A percentile compares a stretch with the other conserved stretches of the same genome.
Conservation (phyloP, 2,113 vertebrate genomes). For the Lathamus discolor region DNA sequence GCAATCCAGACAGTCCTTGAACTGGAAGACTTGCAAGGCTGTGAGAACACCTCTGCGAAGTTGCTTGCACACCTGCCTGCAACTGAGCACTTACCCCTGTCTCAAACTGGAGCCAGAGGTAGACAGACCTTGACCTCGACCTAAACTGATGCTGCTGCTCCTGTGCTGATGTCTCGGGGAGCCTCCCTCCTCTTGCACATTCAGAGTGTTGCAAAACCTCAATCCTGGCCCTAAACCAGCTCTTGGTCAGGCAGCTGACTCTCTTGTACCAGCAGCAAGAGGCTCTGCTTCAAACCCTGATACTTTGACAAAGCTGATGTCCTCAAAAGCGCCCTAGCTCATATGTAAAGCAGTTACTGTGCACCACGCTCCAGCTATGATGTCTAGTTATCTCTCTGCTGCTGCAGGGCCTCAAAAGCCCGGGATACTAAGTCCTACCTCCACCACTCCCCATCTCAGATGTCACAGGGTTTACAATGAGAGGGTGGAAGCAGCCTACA, state of each 20-base stretch:
- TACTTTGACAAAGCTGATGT: not conserved
- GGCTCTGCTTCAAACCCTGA: not conserved
- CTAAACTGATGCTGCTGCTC: not conserved
- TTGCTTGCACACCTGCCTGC: not conserved
- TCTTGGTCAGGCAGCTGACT: not conserved
- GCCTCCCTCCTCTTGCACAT: not conserved
- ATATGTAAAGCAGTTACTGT: fast-evolving
- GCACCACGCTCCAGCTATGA: fast-evolving
- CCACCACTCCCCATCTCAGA: not conserved
- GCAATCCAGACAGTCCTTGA: not conserved
- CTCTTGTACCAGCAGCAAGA: not conserved
- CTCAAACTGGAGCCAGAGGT: not conserved
- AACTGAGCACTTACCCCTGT: fast-evolving
- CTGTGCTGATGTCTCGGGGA: not conserved
- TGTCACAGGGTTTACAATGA: not conserved
- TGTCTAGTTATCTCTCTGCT: fast-evolving
- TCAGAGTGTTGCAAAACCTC: not conserved
- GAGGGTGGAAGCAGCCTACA: not conserved
- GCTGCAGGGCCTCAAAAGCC: not conserved
- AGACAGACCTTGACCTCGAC: not conserved
- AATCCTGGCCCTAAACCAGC: not conserved
- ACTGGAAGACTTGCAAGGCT: not conserved
- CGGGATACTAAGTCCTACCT: fast-evolving
- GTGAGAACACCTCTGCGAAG: not conserved
- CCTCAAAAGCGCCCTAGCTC: not conserved